Conservation (phyloP, 2,888 invertebrate genomes). For the Cerceris rybyensis region DNA sequence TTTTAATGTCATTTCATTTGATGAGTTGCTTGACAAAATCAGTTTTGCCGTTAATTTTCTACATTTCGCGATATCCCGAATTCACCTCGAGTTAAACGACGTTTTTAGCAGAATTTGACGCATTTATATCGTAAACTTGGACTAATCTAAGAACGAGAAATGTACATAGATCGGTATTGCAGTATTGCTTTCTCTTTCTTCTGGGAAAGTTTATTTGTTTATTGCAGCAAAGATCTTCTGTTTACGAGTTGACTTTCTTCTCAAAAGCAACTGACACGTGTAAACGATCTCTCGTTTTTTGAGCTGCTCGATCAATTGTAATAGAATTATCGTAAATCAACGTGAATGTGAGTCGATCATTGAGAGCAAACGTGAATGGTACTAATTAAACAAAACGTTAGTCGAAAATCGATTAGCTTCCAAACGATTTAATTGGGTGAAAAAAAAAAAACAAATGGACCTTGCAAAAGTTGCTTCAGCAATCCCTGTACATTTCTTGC, state of each 20-base stretch:
- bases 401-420: background rate
- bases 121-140: constrained; percentile 9
- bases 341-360: too few relatives aligned
- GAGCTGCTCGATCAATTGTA: too few relatives aligned
- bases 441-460: background rate
- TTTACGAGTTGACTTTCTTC: too few relatives aligned
- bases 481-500: constrained; percentile 18
- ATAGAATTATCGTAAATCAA: too few relatives aligned
- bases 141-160: constrained; percentile 33
- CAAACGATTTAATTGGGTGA: background rate
- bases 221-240: background rate
- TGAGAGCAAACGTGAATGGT: too few relatives aligned
- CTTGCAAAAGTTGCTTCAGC: background rate
- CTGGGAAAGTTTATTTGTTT: background rate
- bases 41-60: constrained; percentile 19
- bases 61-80: constrained; percentile 10
- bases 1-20: constrained; percentile 5
- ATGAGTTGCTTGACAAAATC: constrained; percentile 2
- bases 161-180: constrained; percentile 5
- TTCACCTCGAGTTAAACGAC: constrained; percentile 18
- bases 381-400: background rate
- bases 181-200: background rate
- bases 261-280: too few relatives aligned
- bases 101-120: constrained; percentile 3
- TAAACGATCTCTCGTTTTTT: too few relatives aligned